Base-by-base conservation (phyloP, 2,888 invertebrate species). In the Clistopyga incitator region DNA sequence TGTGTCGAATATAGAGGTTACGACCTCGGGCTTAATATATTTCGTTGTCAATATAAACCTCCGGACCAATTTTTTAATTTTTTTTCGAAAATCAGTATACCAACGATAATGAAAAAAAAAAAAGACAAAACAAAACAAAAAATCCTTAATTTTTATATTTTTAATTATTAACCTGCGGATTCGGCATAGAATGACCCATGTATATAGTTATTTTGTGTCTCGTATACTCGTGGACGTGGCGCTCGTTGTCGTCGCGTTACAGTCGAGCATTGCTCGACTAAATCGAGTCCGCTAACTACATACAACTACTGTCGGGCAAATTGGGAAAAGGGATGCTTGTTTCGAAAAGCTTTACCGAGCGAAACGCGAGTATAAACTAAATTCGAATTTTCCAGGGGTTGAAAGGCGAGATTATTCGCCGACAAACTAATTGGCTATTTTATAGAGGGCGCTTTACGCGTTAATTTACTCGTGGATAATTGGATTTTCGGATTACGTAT, bases 371-470 rank as follows among this genome's bases (percentile, higher is more conserved):
- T 18, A 23, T 18, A 23, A 25, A 59, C 56, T 23, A 15, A 59
- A 4, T 6, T 3, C 29, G 56, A 52, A 70, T 25, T 59, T 23
- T 71, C 20, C 25, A 25, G 45, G 50, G n/a, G 2, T 15, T 20
- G 38, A 56, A 56, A 56, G 56, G 11, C 54, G 56, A 45, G 54
- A 25, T 52, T 65, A 20, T 56, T 45, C 82, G 61, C 54, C 52
- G 74, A 74, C 61, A 78, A 74, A 74, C 68, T 82, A 78, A 78
- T 75, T 75, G 78, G 75, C 59, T 65, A 75, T 71, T 75, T 52
- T 50, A 50, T 29, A 34, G 34, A 68, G 47, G 18, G 8, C 20
- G 50, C 52, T n/a, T 56, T 75, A 65, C 42, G 23, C 20, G 25
- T 64, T 50, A 61, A 64, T 61, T 61, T n/a, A 61, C 29, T 74